These are phyloP conservation scores for Lethrus apterus DNA, from an alignment of 1,140 invertebrate species.

Conservation along the genomic window DNA sequence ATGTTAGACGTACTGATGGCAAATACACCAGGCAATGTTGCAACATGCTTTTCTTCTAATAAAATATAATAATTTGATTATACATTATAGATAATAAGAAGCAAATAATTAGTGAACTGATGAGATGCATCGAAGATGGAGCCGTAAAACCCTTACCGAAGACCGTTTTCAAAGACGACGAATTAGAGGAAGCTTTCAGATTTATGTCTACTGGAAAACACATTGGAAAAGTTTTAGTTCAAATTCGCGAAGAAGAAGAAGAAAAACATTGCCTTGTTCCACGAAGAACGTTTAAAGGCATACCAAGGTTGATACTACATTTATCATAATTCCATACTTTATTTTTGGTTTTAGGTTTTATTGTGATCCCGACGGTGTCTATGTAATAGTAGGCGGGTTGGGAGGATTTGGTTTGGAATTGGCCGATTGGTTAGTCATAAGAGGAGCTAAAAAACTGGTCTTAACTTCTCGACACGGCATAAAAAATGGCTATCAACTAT, in stretches of 20 bases:
- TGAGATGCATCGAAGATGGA: conserved; percentile 57
- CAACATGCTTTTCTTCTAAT: too few species aligned
- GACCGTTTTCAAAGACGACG: conserved; percentile 50
- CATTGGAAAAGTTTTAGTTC: conserved; percentile 72
- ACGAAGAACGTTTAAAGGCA: not conserved
- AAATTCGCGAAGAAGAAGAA: conserved; percentile 52
- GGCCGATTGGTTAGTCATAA: conserved; percentile 73
- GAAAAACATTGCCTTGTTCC: conserved; percentile 51
- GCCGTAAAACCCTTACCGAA: conserved; percentile 54
- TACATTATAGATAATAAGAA: too few species aligned
- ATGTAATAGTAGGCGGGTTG: conserved; percentile 65
- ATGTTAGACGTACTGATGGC: conserved; percentile 74
- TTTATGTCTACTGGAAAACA: conserved; percentile 82
- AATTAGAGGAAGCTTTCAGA: conserved; percentile 58
- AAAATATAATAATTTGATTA: too few species aligned
- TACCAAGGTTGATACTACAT: not conserved
- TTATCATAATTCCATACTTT: not conserved
- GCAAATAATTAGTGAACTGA: conserved; percentile 11
- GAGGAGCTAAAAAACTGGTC: conserved; percentile 71
- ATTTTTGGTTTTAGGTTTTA: conserved; percentile 23
- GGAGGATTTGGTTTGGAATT: conserved; percentile 91
- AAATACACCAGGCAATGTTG: too few species aligned
- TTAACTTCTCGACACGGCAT: conserved; percentile 74
- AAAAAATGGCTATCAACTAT: conserved; percentile 70
- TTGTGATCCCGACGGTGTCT: conserved; percentile 44